Evolutionary conservation across 2,113 vertebrate genomes (phyloP), one percentile per base, ranked within the genome.

Genomic region (Actinemys pallida): DNA sequence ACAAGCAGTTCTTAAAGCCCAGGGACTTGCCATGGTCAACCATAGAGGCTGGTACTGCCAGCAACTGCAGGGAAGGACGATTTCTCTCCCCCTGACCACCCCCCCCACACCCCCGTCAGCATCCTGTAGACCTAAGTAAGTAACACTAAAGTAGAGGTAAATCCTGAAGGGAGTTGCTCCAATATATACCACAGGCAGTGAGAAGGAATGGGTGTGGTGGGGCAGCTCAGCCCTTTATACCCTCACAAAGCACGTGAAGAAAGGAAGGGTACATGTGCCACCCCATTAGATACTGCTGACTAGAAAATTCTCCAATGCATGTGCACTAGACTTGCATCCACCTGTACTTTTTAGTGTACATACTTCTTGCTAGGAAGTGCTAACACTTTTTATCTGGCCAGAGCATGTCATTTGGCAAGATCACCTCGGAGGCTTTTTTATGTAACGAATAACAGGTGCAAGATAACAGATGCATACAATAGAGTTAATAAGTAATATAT

Each of bases 381-480:
- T 92, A 88, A 72, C 35, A 31, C 39, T 96, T 82, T 94, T 96
- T 95, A 95, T 90, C 86, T 93, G 95, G 87, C 94, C 94, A 96
- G 91, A 89, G 91, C 89, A 96, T 93, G 91, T 92, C 81, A 53
- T 79, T 88, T 97, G 92, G 89, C 91, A 94, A 92, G 80, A 95
- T 89, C 35, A 88, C 42, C 24, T 12, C 27, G 72, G 82, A 83
- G 92, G 89, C 86, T 96, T 96, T 96, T 94, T 94, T 72, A 72
- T 69, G 86, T 83, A 92, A 82, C 84, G 90, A 88, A 95, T 96
- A 96, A 94, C 96, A 97, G 96, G 96, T 98, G 96, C 96, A 94
- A 96, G 96, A 97, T 98, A 96, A 97, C 92, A 78, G 29, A 76
- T 27, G 59, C 24, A 20, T 56, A 96, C 53, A 16, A 92, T 83